These are phyloP conservation scores for Anoplophora glabripennis DNA, from an alignment of 1,140 invertebrate genomes.

Conservation along the genomic window DNA sequence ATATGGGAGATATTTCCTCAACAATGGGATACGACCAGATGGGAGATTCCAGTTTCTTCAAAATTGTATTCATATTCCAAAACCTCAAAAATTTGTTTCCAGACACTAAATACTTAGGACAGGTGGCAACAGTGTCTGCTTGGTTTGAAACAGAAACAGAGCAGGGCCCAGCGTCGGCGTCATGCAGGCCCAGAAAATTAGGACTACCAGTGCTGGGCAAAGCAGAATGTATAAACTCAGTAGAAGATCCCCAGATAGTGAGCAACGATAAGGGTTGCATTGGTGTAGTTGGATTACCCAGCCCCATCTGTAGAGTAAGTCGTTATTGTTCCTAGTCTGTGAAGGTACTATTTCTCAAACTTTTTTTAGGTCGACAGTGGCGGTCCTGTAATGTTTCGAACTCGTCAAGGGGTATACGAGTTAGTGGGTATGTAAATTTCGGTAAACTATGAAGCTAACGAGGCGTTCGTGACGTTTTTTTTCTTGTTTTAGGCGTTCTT, in stretches of 20 bases:
- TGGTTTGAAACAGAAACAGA: conserved; percentile 50
- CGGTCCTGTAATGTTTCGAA: conserved; percentile 42
- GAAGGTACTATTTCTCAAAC: neutral
- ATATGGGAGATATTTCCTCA: too few species aligned
- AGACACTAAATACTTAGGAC: conserved; percentile 54
- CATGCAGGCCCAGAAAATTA: conserved; percentile 52
- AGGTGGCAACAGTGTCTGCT: conserved; percentile 56
- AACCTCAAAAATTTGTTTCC: neutral
- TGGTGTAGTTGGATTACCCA: conserved; percentile 50
- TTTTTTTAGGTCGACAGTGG: conserved; percentile 28
- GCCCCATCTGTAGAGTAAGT: conserved; percentile 52
- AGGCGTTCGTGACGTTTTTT: too few species aligned
- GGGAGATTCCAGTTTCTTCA: too few species aligned
- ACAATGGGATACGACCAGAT: too few species aligned
- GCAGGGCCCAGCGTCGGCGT: conserved; percentile 12
- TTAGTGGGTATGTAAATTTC: conserved; percentile 48
- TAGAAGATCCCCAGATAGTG: conserved; percentile 39
- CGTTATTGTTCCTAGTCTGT: conserved; percentile 1
- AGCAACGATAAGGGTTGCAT: conserved; percentile 54
- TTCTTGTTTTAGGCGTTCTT: conserved; percentile 48
- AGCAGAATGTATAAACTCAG: conserved; percentile 48
- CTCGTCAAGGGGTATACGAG: conserved; percentile 50
- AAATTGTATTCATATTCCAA: too few species aligned
- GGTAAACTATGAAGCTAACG: neutral
- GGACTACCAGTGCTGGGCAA: conserved; percentile 52